phyloP scores from a whole-genome alignment of 2,888 invertebrate species.

The Mongoloraphidia duomilia region DNA sequence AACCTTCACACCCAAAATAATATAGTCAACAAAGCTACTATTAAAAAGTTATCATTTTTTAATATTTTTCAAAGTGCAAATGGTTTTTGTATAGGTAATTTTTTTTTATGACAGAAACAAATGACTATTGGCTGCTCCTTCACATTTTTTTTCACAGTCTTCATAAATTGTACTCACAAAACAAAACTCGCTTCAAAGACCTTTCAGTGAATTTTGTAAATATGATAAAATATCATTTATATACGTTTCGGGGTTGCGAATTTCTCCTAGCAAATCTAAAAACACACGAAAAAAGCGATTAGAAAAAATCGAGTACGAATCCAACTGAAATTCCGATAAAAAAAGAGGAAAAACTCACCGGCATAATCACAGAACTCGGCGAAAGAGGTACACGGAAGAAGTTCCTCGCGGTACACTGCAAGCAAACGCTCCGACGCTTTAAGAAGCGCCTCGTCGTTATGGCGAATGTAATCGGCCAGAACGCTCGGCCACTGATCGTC shows the following conservation, averaged over 20 bases:
- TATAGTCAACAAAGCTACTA: no score
- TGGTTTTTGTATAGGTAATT: no score
- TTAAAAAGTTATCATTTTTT: no score
- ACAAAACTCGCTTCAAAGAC: constrained; percentile 20
- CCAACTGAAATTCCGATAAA: not conserved
- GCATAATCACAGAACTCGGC: constrained; percentile 87
- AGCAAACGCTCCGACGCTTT: constrained; percentile 79
- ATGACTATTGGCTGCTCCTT: not conserved
- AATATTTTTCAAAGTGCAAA: no score
- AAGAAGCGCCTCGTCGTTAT: constrained; percentile 81
- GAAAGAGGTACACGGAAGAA: constrained; percentile 79
- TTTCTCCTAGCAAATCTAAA: constrained; percentile 48
- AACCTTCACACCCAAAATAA: not conserved
- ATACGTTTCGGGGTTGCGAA: constrained; percentile 48
- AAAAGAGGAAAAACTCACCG: constrained; percentile 35
- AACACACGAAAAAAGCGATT: constrained; percentile 14
- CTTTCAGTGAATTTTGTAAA: constrained; percentile 23
- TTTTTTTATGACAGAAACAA: not conserved
- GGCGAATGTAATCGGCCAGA: constrained; percentile 83
- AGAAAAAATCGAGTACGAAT: not conserved
- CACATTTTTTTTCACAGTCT: no score
- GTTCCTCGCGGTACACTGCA: constrained; percentile 69
- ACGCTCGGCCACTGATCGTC: constrained; percentile 82
- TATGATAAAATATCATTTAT: constrained; percentile 30
- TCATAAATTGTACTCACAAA: constrained; percentile 1